Percentiles rank a stretch among this genome's conserved stretches.
Evolutionary conservation across 2,888 invertebrate genomes (phyloP).

Genomic region (Galerucella nymphaeae): DNA sequence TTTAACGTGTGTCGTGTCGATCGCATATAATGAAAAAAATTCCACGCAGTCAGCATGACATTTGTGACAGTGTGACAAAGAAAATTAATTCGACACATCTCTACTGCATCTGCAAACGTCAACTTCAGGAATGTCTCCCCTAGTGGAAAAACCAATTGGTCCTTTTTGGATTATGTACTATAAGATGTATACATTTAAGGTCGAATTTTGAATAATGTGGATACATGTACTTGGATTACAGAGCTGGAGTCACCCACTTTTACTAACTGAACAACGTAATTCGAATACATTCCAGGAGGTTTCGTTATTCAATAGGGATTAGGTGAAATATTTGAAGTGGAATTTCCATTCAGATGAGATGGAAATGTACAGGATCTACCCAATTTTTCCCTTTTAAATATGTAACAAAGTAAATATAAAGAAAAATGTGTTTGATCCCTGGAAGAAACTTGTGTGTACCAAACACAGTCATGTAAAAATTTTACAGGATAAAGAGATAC

Average conservation of each 20-base stretch:
- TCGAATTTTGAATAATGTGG: background rate
- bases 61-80: conserved; percentile 23
- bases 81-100: conserved; percentile 36
- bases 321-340: background rate
- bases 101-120: conserved; percentile 20
- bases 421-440: too few relatives aligned
- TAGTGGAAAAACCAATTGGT: background rate
- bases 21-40: conserved; percentile 31
- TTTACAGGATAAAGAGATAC: too few relatives aligned
- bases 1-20: conserved; percentile 15
- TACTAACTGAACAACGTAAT: background rate
- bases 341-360: background rate
- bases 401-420: too few relatives aligned
- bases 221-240: background rate
- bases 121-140: conserved; percentile 18
- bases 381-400: too few relatives aligned
- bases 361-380: too few relatives aligned
- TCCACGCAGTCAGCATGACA: conserved; percentile 33
- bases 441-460: too few relatives aligned
- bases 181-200: background rate
- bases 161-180: background rate
- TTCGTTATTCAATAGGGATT: background rate
- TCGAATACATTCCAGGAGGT: background rate
- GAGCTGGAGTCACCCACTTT: background rate
- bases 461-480: too few relatives aligned